These are phyloP conservation scores for Netta rufina DNA, from an alignment of 2,797 vertebrate genomes.

Conservation along the genomic window DNA sequence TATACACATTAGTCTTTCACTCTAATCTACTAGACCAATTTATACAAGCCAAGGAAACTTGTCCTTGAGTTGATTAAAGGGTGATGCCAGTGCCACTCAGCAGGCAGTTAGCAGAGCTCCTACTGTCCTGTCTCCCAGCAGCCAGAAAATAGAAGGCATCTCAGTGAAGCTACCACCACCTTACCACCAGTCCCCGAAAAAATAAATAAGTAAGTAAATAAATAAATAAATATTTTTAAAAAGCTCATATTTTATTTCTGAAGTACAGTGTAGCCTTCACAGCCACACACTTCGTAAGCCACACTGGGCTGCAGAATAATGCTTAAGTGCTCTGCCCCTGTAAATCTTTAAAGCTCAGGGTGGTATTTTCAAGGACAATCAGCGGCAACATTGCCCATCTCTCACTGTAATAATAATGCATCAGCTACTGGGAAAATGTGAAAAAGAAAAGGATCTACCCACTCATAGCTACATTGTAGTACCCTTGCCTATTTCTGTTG, in stretches of 20 bases:
- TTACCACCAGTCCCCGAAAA: not conserved
- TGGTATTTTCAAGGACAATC: not conserved
- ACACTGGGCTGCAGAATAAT: not conserved
- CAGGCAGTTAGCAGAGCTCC: not conserved
- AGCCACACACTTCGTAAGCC: not conserved
- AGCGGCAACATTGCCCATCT: not conserved
- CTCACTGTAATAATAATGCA: not conserved
- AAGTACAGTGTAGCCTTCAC: not conserved
- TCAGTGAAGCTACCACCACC: not conserved
- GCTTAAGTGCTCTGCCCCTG: fast-evolving
- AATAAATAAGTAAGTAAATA: no score
- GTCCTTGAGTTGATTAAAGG: not conserved
- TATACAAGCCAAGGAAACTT: not conserved
- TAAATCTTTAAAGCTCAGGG: not conserved
- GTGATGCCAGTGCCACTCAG: not conserved
- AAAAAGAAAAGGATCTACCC: not conserved
- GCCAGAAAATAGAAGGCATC: not conserved
- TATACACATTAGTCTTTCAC: not conserved
- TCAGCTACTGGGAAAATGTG: not conserved
- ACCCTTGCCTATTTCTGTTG: not conserved
- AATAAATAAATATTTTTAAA: no score
- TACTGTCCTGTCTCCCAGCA: not conserved
- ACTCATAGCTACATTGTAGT: not conserved
- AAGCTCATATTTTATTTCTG: not conserved
- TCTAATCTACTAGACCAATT: not conserved